These are phyloP conservation scores for Chloropsis hardwickii DNA, from an alignment of 2,113 vertebrate species.

Conservation along the genomic window DNA sequence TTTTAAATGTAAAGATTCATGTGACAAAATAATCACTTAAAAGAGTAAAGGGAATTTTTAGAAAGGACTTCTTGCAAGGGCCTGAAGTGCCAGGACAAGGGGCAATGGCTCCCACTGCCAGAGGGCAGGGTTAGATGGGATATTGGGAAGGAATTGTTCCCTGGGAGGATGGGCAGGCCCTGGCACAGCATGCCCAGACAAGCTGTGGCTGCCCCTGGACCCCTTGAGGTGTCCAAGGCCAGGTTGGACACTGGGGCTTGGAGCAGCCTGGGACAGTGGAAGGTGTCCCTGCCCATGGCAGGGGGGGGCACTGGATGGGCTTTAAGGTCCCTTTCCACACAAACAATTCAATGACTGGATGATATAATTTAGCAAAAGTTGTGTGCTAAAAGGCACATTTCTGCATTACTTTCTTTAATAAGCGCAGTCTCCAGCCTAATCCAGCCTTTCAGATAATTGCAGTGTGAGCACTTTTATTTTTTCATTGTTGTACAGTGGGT, in stretches of 20 bases:
- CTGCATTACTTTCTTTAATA: constrained; percentile 55
- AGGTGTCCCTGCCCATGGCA: neutral
- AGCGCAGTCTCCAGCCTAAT: constrained; percentile 1
- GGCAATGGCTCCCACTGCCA: neutral
- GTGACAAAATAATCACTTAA: constrained; percentile 7
- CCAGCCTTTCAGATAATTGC: constrained; percentile 38
- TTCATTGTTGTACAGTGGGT: constrained; percentile 42
- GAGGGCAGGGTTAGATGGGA: neutral
- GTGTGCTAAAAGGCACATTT: constrained; percentile 42
- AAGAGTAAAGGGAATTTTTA: neutral
- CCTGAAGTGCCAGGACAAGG: neutral
- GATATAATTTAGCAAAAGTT: constrained; percentile 33
- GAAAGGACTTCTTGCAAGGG: neutral
- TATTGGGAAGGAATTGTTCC: neutral
- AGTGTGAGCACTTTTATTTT: constrained; percentile 21
- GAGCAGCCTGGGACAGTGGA: neutral
- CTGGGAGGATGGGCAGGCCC: neutral
- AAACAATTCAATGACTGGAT: neutral
- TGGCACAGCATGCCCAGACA: neutral
- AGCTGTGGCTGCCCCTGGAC: neutral
- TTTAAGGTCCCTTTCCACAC: neutral
- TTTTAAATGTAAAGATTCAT: constrained; percentile 44
- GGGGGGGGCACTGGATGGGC: no score
- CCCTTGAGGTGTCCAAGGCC: neutral
- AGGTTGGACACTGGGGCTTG: fast-evolving